phyloP scores from a whole-genome alignment of 2,113 vertebrate genomes.

The Ornithorhynchus anatinus region DNA sequence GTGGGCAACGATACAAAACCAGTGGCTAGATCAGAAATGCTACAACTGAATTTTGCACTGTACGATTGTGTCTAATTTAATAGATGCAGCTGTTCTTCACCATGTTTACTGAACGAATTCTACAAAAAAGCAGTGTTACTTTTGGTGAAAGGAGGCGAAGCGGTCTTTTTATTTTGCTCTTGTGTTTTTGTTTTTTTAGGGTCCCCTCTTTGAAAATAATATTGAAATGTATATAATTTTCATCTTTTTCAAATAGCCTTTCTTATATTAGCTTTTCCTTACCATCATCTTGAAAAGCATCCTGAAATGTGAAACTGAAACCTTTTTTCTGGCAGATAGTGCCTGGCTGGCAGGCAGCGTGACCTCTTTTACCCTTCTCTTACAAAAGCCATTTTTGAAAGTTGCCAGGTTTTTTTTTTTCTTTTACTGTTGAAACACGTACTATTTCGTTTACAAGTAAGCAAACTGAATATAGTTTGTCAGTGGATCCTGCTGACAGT shows the following conservation, averaged over 20 bases:
- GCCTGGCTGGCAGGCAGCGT: no score
- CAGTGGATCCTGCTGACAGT: no score
- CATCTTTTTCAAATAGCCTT: background rate
- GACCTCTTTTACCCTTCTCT: no score
- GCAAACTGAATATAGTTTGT: no score
- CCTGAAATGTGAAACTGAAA: conserved; percentile 13
- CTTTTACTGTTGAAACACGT: no score
- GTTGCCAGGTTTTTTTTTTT: no score
- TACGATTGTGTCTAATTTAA: conserved; percentile 12
- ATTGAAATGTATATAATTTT: conserved; percentile 3
- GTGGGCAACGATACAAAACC: background rate
- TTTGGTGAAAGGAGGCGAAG: conserved; percentile 28
- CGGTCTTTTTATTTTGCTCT: conserved; percentile 42
- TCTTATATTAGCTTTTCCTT: conserved; percentile 6
- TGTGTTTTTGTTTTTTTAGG: conserved; percentile 25
- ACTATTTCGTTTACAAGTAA: no score
- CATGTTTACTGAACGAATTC: conserved; percentile 11
- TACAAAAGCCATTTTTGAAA: no score
- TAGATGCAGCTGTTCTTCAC: conserved; percentile 19
- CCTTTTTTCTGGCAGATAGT: conserved; percentile 12
- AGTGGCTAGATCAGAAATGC: background rate
- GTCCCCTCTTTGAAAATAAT: conserved; percentile 26
- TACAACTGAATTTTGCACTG: conserved; percentile 6
- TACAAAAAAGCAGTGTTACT: background rate
- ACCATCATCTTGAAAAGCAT: conserved; percentile 19